Percentiles rank a stretch among this genome's conserved stretches.
phyloP scores from a whole-genome alignment of 1,140 invertebrate genomes.

The Leptinotarsa defecta region DNA sequence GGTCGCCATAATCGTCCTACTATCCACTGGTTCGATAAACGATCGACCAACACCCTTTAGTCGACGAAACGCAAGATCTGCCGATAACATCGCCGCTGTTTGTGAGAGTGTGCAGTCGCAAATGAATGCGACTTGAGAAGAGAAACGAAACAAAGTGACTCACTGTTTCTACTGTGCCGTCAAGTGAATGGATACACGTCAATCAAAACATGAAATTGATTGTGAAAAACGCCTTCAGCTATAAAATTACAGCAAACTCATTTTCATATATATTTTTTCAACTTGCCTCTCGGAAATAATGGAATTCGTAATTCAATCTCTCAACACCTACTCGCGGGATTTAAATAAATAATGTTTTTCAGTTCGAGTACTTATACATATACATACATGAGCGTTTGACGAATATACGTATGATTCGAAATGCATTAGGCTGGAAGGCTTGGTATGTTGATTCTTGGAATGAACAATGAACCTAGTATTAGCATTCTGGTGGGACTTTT shows the following conservation, averaged over 20 bases:
- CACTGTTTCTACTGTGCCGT: too few species aligned
- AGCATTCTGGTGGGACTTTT: neutral
- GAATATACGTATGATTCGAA: neutral
- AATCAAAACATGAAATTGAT: neutral
- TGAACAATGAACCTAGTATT: neutral
- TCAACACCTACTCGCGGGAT: neutral
- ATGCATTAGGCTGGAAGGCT: neutral
- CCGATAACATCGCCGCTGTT: too few species aligned
- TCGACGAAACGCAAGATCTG: too few species aligned
- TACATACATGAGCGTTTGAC: neutral
- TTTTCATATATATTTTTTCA: neutral
- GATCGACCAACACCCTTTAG: too few species aligned
- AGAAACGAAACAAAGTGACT: too few species aligned
- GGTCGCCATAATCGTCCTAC: too few species aligned
- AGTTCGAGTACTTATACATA: neutral
- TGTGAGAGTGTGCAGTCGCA: too few species aligned
- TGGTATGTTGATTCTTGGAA: neutral
- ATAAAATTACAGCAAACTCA: neutral
- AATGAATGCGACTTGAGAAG: too few species aligned
- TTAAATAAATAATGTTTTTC: slow-evolving; percentile 3
- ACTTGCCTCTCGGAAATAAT: neutral
- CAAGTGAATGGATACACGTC: neutral
- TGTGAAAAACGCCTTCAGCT: neutral
- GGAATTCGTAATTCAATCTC: neutral
- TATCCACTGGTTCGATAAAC: too few species aligned